These are phyloP conservation scores for Leptinotarsa juncta DNA, from an alignment of 2,888 invertebrate genomes.

Conservation along the genomic window DNA sequence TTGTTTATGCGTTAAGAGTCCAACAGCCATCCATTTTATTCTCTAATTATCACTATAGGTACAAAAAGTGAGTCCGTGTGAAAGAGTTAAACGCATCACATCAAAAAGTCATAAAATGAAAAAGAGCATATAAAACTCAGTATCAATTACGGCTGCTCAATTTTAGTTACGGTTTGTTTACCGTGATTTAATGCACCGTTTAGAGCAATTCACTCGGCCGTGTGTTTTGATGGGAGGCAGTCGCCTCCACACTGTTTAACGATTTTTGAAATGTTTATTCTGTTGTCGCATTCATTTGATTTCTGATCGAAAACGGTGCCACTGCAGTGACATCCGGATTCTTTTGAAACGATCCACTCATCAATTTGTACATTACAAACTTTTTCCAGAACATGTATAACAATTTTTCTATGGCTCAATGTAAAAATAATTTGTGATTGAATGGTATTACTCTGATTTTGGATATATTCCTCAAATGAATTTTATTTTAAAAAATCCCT, in stretches of 20 bases:
- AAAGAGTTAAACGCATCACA: conserved; percentile 8
- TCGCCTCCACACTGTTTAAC: background rate
- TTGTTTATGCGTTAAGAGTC: background rate
- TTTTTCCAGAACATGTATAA: no score
- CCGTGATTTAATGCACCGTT: conserved; percentile 28
- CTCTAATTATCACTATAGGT: background rate
- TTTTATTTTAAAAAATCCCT: no score
- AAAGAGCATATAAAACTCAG: conserved; percentile 15
- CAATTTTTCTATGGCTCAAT: no score
- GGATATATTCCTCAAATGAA: no score
- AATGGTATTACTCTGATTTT: no score
- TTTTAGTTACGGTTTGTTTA: conserved; percentile 26
- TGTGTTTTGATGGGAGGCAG: conserved; percentile 16
- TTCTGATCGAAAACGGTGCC: background rate
- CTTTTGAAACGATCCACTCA: no score
- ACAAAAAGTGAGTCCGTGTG: conserved; percentile 7
- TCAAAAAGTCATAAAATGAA: conserved; percentile 11
- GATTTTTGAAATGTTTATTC: conserved; percentile 7
- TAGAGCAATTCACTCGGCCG: conserved; percentile 22
- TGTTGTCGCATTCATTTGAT: background rate
- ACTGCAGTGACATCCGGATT: no score
- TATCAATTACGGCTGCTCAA: conserved; percentile 20
- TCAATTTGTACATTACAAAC: no score
- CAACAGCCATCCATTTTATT: background rate
- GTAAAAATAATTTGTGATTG: no score